Percentiles rank a stretch among this genome's conserved stretches.
Conservation (phyloP, 2,113 vertebrate species). For the Formicarius rufipectus region DNA sequence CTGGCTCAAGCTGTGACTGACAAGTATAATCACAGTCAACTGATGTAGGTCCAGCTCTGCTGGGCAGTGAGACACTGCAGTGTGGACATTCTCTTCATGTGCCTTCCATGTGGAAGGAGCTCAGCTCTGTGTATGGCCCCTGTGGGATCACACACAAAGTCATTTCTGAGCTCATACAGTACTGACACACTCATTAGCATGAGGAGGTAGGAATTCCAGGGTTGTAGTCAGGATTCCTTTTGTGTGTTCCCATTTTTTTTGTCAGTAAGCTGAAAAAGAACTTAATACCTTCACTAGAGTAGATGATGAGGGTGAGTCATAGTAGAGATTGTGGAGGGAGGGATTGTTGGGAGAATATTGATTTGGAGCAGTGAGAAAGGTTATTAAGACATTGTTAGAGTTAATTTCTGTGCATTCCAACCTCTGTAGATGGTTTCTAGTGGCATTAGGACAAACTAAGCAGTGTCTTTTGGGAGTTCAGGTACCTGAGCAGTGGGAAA, state of each 20-base stretch:
- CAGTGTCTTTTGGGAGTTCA: neutral
- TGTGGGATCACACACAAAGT: neutral
- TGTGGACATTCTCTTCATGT: too few relatives aligned
- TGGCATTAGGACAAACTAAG: neutral
- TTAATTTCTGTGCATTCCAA: neutral
- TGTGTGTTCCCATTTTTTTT: neutral
- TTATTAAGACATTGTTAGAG: neutral
- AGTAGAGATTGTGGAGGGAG: neutral
- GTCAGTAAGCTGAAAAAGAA: neutral
- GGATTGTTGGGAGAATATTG: neutral
- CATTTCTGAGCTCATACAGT: neutral
- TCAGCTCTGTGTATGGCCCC: neutral
- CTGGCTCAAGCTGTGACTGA: neutral
- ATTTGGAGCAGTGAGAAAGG: neutral
- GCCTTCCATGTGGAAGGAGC: neutral
- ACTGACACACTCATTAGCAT: fast-evolving
- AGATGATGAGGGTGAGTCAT: neutral
- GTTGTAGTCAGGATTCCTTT: neutral
- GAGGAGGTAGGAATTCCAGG: neutral
- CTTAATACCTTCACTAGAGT: neutral
- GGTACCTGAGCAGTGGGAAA: neutral
- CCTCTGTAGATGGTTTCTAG: neutral
- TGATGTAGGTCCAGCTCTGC: neutral
- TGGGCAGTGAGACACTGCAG: neutral
- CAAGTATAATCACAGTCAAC: neutral